Evolutionary conservation across 2,888 invertebrate genomes (phyloP), one percentile per base, ranked within the genome.

Genomic region (Andricus quercusramuli): DNA sequence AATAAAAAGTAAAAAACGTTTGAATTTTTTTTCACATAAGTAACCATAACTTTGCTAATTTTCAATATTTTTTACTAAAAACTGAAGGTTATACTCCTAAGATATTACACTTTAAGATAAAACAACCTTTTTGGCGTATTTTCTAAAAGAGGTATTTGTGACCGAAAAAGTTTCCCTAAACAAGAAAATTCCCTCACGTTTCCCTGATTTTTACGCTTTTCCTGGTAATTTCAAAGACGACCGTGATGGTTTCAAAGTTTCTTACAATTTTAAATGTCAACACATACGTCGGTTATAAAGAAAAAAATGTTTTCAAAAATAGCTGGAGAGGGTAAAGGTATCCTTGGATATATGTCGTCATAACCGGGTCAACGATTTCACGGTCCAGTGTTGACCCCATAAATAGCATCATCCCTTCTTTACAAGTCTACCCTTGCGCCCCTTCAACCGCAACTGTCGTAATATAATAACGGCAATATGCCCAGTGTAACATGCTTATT

Each of bases 331-430:
- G 15, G 47, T 66, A 77, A 80, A 77, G 51, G 56, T 80, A 51
- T 77, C 79, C 77, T 66, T 51, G 62, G 67, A 77, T 79, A 65
- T 41, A 90, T 86, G 95, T 96, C 9, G 37, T 51, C 64, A 79
- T 70, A 70, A 81, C 80, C 84, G 83, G 85, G 83, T 82, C 85
- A 82, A 85, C 85, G 81, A 88, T 88, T 88, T 88, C 83, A 87
- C 84, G 84, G 82, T 80, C 86, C 82, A 79, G 78, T 84, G 86
- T 82, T 74, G 83, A 76, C 85, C 83, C 85, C 82, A 86, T 86
- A 86, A 83, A 85, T 83, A 82, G 64, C 83, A 68, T 41, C 82
- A 77, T 82, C 79, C 80, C 82, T 66, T 82, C 78, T 80, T 78
- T 79, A 51, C 56, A 67, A 22, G n/a, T 13, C 20, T 70, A 37